Evolutionary conservation across 2,888 invertebrate species (phyloP).

Genomic region (Heliothis peltigera): DNA sequence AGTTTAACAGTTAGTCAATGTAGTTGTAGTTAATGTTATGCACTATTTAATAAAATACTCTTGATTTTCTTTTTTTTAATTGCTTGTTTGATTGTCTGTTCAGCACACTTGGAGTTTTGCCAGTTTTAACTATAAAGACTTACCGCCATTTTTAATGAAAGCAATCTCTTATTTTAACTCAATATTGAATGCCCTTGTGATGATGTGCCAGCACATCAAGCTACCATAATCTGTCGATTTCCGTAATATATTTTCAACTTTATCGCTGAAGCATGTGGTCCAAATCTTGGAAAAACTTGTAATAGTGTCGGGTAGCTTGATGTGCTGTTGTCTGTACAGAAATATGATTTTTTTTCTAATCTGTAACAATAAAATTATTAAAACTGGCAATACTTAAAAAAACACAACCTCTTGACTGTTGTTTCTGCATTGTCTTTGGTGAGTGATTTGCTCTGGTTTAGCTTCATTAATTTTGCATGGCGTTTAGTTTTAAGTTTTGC

Average conservation of each 20-base stretch:
- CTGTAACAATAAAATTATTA: constrained; percentile 5
- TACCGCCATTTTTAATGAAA: too few species aligned
- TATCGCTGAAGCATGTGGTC: too few species aligned
- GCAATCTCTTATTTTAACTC: too few species aligned
- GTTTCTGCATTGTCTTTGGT: constrained; percentile 64
- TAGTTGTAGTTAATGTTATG: constrained; percentile 32
- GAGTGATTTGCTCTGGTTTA: constrained; percentile 70
- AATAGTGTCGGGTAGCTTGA: too few species aligned
- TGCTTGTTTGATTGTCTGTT: constrained; percentile 37
- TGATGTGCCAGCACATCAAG: too few species aligned
- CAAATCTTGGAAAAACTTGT: background rate
- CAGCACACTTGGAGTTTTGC: constrained; percentile 31
- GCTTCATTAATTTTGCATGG: constrained; percentile 60
- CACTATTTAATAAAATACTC: constrained; percentile 53
- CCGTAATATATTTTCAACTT: too few species aligned
- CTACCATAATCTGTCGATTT: too few species aligned
- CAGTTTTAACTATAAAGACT: constrained; percentile 28
- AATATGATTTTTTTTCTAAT: too few species aligned
- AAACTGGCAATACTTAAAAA: constrained; percentile 38
- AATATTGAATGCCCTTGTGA: too few species aligned
- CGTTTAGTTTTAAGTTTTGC: constrained; percentile 32
- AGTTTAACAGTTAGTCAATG: constrained; percentile 28
- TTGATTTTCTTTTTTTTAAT: constrained; percentile 36
- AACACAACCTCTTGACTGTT: constrained; percentile 31
- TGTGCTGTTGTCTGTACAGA: too few species aligned